Evolutionary conservation across 2,797 vertebrate genomes (phyloP), one percentile per base, ranked within the genome.

Genomic region (Myotis pilosus): DNA sequence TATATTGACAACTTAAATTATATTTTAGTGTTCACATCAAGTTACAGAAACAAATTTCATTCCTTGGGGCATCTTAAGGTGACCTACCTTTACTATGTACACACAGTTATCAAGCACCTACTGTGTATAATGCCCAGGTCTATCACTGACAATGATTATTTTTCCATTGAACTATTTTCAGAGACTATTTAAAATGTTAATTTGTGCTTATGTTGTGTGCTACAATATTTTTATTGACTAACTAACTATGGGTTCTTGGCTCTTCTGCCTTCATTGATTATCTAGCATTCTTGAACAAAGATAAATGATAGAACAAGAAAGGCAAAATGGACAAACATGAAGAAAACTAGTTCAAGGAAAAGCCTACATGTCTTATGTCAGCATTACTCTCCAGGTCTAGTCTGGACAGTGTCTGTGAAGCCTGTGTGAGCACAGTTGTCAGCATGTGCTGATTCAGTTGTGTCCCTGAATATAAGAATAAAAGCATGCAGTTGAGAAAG

Each of bases 261-360:
- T 87, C 30, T 76, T 89, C n/a, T 81, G 23, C n/a, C 20, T 96
- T 92, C 66, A 87, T 86, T 92, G 82, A 95, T 95, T 96, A 90
- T 72, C 41, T 83, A 83, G 41, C 92, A 94, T 86, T 12, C 71
- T 89, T 94, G 60, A 92, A 74, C 9, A 64, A 94, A 88, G 76
- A 87, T 44, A 92, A 86, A 93, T 86, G 57, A 96, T 93, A 28
- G 87, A 91, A 96, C 49, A 87, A 89, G 82, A 92, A 90, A 95
- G 33, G 11, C 47, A 96, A 92, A 95, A 91, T 89, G 76, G 85
- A 69, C 12, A 94, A 94, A 92, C 88, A 93, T 12, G 23, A 60
- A 84, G 28, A 64, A 93, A 92, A 86, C n/a, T 55, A 85, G 84
- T 79, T 85, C 88, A 84, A 84, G 66, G 41, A 85, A 89, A 92